Evolutionary conservation across 2,797 vertebrate genomes (phyloP).

Genomic region (Rhinatrema bivittatum): DNA sequence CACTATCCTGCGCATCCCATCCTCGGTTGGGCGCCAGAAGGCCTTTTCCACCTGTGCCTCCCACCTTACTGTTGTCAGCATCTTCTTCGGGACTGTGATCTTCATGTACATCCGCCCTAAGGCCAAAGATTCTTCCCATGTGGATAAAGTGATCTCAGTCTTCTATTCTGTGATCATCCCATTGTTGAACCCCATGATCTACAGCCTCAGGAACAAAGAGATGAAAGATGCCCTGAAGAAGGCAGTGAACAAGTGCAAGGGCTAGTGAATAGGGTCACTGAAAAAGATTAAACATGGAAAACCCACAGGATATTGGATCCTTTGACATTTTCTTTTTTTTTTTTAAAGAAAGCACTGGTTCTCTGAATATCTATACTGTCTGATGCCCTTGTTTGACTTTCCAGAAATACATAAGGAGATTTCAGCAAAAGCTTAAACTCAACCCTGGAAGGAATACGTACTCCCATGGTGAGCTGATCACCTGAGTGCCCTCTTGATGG

Average conservation of each 20-base stretch:
- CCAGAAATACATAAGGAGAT: too few species aligned
- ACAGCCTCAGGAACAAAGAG: slow-evolving; percentile 7
- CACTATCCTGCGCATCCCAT: slow-evolving; percentile 6
- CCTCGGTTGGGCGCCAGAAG: slow-evolving; percentile 9
- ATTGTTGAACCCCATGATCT: slow-evolving; percentile 10
- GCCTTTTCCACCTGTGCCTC: slow-evolving; percentile 12
- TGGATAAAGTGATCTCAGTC: slow-evolving; percentile 10
- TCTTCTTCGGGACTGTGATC: slow-evolving; percentile 14
- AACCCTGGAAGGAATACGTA: too few species aligned
- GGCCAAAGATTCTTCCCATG: slow-evolving; percentile 7
- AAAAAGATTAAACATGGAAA: too few species aligned
- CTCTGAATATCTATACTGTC: too few species aligned
- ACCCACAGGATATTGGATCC: too few species aligned
- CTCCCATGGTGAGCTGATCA: too few species aligned
- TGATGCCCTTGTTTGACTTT: too few species aligned
- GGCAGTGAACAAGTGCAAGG: not conserved
- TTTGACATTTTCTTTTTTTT: too few species aligned
- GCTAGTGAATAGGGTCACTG: too few species aligned
- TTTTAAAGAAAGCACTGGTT: too few species aligned
- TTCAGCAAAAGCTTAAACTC: too few species aligned
- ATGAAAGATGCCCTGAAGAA: slow-evolving; percentile 5
- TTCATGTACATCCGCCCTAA: slow-evolving; percentile 16
- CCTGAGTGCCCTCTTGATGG: too few species aligned
- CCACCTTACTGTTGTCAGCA: slow-evolving; percentile 9
- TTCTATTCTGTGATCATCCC: slow-evolving; percentile 14